phyloP scores from a whole-genome alignment of 1,140 invertebrate species.

The Meteorus sp. region DNA sequence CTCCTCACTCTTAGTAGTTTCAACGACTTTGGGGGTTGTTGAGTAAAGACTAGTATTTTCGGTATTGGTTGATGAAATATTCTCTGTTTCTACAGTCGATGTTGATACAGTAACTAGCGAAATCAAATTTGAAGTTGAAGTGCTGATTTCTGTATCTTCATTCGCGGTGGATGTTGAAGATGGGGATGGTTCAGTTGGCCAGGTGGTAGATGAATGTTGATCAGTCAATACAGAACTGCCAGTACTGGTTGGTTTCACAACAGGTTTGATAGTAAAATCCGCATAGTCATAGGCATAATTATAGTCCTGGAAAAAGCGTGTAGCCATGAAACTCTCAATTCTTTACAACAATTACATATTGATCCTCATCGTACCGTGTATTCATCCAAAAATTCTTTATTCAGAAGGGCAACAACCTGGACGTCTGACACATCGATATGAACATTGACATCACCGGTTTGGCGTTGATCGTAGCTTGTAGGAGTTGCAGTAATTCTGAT shows the following conservation, averaged over 20 bases:
- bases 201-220: constrained; percentile 22
- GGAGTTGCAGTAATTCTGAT: constrained; percentile 19
- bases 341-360: no score
- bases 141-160: no score
- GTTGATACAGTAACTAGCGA: constrained; percentile 1
- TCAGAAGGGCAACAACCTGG: constrained; percentile 69
- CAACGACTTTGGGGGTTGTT: no score
- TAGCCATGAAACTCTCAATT: constrained; percentile 9
- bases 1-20: no score
- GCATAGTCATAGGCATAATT: constrained; percentile 59
- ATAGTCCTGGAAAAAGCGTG: constrained; percentile 44
- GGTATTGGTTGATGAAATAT: not conserved
- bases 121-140: no score
- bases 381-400: constrained; percentile 59
- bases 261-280: constrained; percentile 56
- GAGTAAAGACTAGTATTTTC: no score
- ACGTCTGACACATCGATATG: constrained; percentile 77
- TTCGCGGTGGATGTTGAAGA: not conserved
- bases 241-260: constrained; percentile 31
- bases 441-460: constrained; percentile 76
- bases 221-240: no score
- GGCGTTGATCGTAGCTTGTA: constrained; percentile 69
- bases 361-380: constrained; percentile 56
- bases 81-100: not conserved
- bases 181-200: constrained; percentile 23